These are phyloP conservation scores for Atractosteus spatula DNA, from an alignment of 2,113 vertebrate genomes.

Conservation along the genomic window DNA sequence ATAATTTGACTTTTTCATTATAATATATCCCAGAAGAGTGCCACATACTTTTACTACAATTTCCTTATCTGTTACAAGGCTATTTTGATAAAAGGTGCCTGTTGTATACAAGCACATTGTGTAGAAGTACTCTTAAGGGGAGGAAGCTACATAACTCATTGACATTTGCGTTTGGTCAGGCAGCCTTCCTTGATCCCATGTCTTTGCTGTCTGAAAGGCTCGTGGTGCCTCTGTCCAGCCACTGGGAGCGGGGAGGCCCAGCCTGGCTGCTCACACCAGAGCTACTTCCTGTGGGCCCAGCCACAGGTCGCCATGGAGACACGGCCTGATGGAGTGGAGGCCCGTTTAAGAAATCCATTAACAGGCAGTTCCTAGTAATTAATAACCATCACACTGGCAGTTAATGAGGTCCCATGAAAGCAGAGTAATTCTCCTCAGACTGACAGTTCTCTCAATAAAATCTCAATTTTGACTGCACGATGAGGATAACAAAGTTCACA, in stretches of 20 bases:
- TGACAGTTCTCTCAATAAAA: slow-evolving; percentile 11
- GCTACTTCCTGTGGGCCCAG: slow-evolving; percentile 44
- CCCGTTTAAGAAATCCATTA: slow-evolving; percentile 55
- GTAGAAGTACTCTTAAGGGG: no score
- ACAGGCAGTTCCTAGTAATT: slow-evolving; percentile 61
- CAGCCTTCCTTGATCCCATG: no score
- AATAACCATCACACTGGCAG: slow-evolving; percentile 57
- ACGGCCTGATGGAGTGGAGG: slow-evolving; percentile 36
- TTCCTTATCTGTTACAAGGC: no score
- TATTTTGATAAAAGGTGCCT: no score
- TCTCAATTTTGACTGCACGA: background rate
- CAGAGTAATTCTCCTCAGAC: background rate
- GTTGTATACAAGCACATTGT: no score
- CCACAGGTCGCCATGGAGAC: slow-evolving; percentile 66
- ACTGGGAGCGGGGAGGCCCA: slow-evolving; percentile 46
- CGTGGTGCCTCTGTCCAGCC: background rate
- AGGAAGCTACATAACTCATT: no score
- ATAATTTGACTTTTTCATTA: no score
- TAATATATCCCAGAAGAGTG: no score
- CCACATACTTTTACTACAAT: no score
- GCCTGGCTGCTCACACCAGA: slow-evolving; percentile 10
- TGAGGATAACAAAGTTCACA: background rate
- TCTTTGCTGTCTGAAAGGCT: no score
- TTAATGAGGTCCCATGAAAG: slow-evolving; percentile 40
- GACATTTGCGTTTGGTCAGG: no score